These are phyloP conservation scores for Irena cyanogastra DNA, from an alignment of 2,113 vertebrate genomes.

Conservation along the genomic window DNA sequence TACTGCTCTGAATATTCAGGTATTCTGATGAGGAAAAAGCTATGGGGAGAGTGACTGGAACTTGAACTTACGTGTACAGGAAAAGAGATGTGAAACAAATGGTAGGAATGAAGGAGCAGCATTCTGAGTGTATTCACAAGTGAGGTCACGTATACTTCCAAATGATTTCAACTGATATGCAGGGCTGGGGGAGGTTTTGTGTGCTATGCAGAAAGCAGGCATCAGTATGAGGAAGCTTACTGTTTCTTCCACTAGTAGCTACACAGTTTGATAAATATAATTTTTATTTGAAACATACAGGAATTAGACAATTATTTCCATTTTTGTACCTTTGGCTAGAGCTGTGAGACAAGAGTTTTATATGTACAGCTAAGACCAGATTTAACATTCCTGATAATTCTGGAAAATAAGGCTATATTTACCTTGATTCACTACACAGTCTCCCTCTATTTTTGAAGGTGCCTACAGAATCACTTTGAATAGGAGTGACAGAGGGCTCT, in stretches of 20 bases:
- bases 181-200: background rate
- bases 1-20: background rate
- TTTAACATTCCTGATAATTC: background rate
- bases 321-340: background rate
- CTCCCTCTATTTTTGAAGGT: background rate
- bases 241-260: background rate
- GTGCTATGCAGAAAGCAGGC: background rate
- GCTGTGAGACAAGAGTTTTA: background rate
- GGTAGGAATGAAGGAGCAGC: background rate
- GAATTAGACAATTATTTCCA: background rate
- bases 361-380: background rate
- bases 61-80: background rate
- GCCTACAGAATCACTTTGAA: slow-evolving; percentile 39
- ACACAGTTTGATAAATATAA: background rate
- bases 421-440: slow-evolving; percentile 22
- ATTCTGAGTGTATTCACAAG: background rate
- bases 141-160: background rate
- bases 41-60: background rate
- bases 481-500: slow-evolving; percentile 59
- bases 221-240: background rate
- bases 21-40: background rate
- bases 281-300: background rate
- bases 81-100: background rate
- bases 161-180: background rate
- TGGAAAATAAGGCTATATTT: slow-evolving; percentile 28